Conservation (phyloP, 1,140 invertebrate species). For the Linepithema humile region DNA sequence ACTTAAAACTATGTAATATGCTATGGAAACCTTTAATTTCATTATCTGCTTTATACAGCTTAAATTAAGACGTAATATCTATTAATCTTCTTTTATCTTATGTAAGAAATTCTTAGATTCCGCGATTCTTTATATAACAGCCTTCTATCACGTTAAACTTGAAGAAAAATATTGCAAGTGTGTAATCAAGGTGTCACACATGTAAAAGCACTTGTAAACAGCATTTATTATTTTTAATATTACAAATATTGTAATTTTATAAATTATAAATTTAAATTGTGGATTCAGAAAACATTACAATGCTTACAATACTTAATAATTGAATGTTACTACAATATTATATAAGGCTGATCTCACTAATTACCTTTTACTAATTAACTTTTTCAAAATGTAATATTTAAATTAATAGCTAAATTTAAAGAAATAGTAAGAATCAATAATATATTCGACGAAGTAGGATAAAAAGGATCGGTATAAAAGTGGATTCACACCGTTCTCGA, state of each 20-base stretch:
- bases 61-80: background rate
- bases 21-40: background rate
- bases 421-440: too few species aligned
- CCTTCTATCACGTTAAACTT: background rate
- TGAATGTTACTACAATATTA: too few species aligned
- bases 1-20: background rate
- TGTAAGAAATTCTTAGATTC: conserved; percentile 33
- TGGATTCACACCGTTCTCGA: too few species aligned
- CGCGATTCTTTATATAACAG: conserved; percentile 34
- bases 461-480: too few species aligned
- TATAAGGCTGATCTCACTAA: too few species aligned
- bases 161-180: background rate
- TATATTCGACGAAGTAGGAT: too few species aligned
- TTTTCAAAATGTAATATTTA: too few species aligned
- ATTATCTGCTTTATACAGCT: conserved; percentile 10
- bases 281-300: too few species aligned
- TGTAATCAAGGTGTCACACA: background rate
- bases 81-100: conserved; percentile 47
- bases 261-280: background rate
- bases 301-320: too few species aligned
- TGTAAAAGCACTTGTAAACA: background rate
- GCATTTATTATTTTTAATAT: background rate
- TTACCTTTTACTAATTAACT: too few species aligned
- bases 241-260: background rate
- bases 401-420: too few species aligned